These are phyloP conservation scores for Aplochiton taeniatus DNA, from an alignment of 2,797 vertebrate genomes.

Conservation along the genomic window DNA sequence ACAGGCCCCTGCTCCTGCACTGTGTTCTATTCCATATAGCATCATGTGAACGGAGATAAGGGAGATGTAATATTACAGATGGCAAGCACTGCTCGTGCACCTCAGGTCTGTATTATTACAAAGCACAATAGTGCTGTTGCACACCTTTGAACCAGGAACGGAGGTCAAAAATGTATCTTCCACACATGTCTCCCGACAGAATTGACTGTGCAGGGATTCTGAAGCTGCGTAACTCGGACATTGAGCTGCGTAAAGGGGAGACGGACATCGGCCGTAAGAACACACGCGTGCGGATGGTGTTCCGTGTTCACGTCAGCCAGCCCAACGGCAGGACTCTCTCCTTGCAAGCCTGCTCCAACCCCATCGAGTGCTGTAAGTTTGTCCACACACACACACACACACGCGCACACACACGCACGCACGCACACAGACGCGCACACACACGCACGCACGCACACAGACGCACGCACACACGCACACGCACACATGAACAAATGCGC, in stretches of 20 bases:
- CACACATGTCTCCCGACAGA: constrained; percentile 58
- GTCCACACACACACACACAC: not conserved
- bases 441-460: not conserved
- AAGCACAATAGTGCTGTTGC: too few relatives aligned
- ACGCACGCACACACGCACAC: not conserved
- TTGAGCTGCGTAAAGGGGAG: constrained; percentile 95
- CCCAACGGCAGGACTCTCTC: constrained; percentile 89
- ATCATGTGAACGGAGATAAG: too few relatives aligned
- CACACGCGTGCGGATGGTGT: constrained; percentile 91
- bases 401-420: not conserved
- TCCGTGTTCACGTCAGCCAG: constrained; percentile 93
- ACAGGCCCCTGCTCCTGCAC: too few relatives aligned
- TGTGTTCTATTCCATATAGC: too few relatives aligned
- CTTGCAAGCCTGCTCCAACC: constrained; percentile 89
- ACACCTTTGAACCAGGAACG: not conserved
- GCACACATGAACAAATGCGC: not conserved
- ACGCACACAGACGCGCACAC: not conserved
- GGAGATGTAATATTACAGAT: too few relatives aligned
- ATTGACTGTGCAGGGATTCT: constrained; percentile 96
- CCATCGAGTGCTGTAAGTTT: constrained; percentile 96
- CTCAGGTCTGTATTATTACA: too few relatives aligned
- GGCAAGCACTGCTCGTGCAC: too few relatives aligned
- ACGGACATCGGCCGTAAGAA: constrained; percentile 97
- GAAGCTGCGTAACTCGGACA: constrained; percentile 95
- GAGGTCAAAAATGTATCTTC: too few relatives aligned